A percentile compares a stretch with the other conserved stretches of the same genome.
Evolutionary conservation across 2,888 invertebrate genomes (phyloP).

Genomic region (Epirrita christyi): DNA sequence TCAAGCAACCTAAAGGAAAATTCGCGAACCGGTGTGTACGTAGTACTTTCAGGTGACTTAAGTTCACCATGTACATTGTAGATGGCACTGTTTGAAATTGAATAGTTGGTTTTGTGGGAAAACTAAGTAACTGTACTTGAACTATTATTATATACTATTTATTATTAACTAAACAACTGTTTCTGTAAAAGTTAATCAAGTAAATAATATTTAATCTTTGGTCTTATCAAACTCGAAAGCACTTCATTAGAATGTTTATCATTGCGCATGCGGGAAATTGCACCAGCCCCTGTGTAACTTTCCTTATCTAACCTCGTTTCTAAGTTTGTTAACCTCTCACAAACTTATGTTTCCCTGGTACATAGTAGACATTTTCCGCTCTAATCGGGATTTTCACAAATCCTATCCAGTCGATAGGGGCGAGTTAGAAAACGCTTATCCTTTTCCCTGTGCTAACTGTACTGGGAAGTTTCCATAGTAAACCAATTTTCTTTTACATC

Average conservation of each 20-base stretch:
- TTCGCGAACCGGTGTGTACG: neutral
- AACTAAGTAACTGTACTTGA: too few relatives aligned
- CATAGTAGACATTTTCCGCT: conserved; percentile 82
- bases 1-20: neutral
- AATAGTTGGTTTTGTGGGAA: neutral
- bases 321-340: conserved; percentile 33
- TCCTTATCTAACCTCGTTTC: conserved; percentile 53
- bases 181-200: too few relatives aligned
- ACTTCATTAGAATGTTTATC: conserved; percentile 10
- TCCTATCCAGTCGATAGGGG: conserved; percentile 65
- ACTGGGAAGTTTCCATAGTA: conserved; percentile 42
- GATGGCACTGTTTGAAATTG: conserved; percentile 16
- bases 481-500: conserved; percentile 31
- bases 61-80: neutral
- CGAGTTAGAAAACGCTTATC: conserved; percentile 71
- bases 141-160: too few relatives aligned
- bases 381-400: conserved; percentile 82
- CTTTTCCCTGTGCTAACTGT: conserved; percentile 39
- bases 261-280: conserved; percentile 46
- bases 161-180: too few relatives aligned
- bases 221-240: conserved; percentile 6
- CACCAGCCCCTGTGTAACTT: conserved; percentile 60
- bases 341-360: conserved; percentile 66
- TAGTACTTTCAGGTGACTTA: neutral
- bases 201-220: neutral